phyloP scores from a whole-genome alignment of 1,140 invertebrate genomes.

The Trachymyrmex cornetzi region DNA sequence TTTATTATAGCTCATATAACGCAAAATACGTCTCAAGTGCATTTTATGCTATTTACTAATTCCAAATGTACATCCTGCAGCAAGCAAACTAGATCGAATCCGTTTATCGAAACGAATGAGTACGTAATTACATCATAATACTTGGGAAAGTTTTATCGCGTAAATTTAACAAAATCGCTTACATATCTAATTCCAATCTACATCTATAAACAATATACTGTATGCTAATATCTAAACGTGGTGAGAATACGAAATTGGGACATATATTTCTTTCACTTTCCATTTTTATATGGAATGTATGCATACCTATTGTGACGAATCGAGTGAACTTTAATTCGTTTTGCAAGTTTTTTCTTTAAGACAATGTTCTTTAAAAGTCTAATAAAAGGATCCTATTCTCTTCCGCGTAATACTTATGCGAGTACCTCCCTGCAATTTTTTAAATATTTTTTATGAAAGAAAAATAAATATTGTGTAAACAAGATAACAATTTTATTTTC shows the following conservation, averaged over 20 bases:
- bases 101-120: constrained; percentile 5
- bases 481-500: not conserved
- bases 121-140: constrained; percentile 19
- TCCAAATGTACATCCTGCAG: constrained; percentile 32
- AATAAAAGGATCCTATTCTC: not conserved
- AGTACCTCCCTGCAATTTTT: constrained; percentile 6
- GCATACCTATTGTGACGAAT: constrained; percentile 12
- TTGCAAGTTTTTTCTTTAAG: not conserved
- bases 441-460: not conserved
- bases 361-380: not conserved
- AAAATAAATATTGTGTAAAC: constrained; percentile 10
- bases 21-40: constrained; percentile 20
- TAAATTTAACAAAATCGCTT: constrained; percentile 36
- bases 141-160: constrained; percentile 10
- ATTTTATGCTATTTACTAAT: constrained; percentile 21
- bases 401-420: constrained; percentile 13
- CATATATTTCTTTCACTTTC: constrained; percentile 26
- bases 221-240: constrained; percentile 31
- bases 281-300: constrained; percentile 46
- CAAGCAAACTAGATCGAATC: constrained; percentile 19
- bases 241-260: constrained; percentile 25
- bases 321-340: constrained; percentile 6
- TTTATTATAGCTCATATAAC: constrained; percentile 14
- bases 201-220: constrained; percentile 19
- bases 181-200: constrained; percentile 27